Base-by-base conservation (phyloP, 2,113 vertebrate species). In the Helogale parvula region DNA sequence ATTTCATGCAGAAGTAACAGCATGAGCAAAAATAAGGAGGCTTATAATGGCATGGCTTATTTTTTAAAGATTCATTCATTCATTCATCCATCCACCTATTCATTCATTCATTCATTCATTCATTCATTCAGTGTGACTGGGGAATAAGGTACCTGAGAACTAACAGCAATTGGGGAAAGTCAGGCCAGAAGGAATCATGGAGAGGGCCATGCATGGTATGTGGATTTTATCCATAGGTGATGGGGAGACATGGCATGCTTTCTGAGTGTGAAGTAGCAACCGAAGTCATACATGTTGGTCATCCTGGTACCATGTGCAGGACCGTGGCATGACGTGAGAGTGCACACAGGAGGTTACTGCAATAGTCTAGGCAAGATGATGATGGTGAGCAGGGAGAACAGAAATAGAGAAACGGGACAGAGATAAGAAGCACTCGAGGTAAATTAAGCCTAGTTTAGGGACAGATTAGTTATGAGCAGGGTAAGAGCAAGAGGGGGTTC, bases 271-370 rank as follows among this genome's bases (percentile, higher is more conserved):
- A 23, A 7, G n/a, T 10, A 21, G 66, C n/a, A 50, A 8, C 21
- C 4, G 31, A 50, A 68, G 19, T 77, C 65, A 50, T 54, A 54
- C 15, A 23, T 13, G 33, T 29, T 68, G 66, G 21, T 65, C 12
- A 29, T 14, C 5, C 15, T 8, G 2, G 29, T n/a, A 52, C 31
- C 35, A 0, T 1, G 2, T 25, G 57, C 15, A 74, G 60, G 63
- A 21, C 31, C 19, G 74, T 23, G 13, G 31, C 50, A 33, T 1
- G 8, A 79, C 23, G 9, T 3, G 50, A 41, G 41, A 45, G 60
- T 10, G 17, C 1, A 52, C 35, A 63, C 29, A 8, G 33, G 23
- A 60, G 19, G 12, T 27, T 54, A 23, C 17, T 10, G 21, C 13
- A 29, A 6, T 0, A 52, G 79, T 66, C 35, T 33, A 68, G 60